These are phyloP conservation scores for Uromys caudimaculatus DNA, from an alignment of 2,797 vertebrate species.

Conservation along the genomic window DNA sequence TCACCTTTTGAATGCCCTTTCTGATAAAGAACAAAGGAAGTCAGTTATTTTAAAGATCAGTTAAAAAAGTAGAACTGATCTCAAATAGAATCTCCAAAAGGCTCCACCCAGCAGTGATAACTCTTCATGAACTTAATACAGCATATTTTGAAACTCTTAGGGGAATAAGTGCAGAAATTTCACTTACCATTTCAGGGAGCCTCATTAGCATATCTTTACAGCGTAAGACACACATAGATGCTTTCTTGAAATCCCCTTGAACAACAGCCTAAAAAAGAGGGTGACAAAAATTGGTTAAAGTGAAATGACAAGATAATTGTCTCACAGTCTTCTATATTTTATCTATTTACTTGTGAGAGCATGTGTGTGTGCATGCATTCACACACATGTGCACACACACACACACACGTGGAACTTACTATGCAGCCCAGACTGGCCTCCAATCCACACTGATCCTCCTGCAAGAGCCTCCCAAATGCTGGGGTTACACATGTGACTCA, in stretches of 20 bases:
- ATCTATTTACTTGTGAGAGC: not conserved
- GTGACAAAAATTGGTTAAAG: conserved; percentile 67
- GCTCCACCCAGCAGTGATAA: not conserved
- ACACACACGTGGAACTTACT: not conserved
- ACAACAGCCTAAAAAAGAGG: conserved; percentile 89
- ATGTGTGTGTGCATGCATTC: not conserved
- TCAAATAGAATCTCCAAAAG: conserved; percentile 61
- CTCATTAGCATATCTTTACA: conserved; percentile 95
- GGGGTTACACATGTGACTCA: not conserved
- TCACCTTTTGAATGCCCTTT: conserved; percentile 41
- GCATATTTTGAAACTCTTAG: conserved; percentile 40
- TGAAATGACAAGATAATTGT: conserved; percentile 57
- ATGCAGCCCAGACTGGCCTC: not conserved
- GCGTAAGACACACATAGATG: conserved; percentile 88
- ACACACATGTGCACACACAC: too few relatives aligned
- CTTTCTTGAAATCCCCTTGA: conserved; percentile 92
- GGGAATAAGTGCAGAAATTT: conserved; percentile 70
- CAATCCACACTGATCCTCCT: not conserved
- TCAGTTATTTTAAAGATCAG: conserved; percentile 53
- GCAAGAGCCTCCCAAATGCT: not conserved
- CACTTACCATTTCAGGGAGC: conserved; percentile 92
- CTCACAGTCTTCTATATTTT: conserved; percentile 35
- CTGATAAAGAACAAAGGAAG: conserved; percentile 43
- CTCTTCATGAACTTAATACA: conserved; percentile 43
- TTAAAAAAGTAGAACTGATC: not conserved